phyloP scores from a whole-genome alignment of 2,888 invertebrate species.

The Quadroppia sp. region DNA sequence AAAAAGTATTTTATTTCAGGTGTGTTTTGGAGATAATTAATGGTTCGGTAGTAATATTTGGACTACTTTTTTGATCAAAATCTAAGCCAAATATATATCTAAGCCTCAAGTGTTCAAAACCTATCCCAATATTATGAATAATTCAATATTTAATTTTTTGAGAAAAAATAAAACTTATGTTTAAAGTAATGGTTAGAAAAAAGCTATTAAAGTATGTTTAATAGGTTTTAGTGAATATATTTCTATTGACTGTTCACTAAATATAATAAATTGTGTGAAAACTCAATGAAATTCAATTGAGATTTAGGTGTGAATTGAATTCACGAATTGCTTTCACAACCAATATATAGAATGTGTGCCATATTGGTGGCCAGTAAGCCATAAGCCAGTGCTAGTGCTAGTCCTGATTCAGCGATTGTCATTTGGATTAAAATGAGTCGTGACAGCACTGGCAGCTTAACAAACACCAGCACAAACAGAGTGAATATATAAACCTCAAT shows the following conservation, averaged over 20 bases:
- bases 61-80: no score
- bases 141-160: not conserved
- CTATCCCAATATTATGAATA: not conserved
- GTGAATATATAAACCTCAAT: constrained; percentile 24
- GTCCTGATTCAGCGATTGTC: constrained; percentile 26
- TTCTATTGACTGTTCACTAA: not conserved
- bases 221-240: not conserved
- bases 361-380: constrained; percentile 14
- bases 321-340: not conserved
- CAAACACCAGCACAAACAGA: constrained; percentile 3
- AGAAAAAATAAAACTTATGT: not conserved
- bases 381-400: no score
- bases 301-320: constrained; percentile 27
- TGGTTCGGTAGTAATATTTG: no score
- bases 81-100: no score
- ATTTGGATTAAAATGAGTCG: constrained; percentile 29
- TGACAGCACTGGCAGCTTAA: constrained; percentile 21
- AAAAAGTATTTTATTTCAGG: not conserved
- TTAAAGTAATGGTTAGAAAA: not conserved
- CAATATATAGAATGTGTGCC: not conserved
- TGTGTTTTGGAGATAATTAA: not conserved
- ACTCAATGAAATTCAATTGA: constrained; percentile 14
- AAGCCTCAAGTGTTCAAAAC: not conserved
- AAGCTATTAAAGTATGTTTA: not conserved
- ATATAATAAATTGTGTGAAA: constrained; percentile 13